A percentile compares a stretch with the other conserved stretches of the same genome.
Conservation (phyloP, 2,888 invertebrate genomes). For the Lysandra bellargus region DNA sequence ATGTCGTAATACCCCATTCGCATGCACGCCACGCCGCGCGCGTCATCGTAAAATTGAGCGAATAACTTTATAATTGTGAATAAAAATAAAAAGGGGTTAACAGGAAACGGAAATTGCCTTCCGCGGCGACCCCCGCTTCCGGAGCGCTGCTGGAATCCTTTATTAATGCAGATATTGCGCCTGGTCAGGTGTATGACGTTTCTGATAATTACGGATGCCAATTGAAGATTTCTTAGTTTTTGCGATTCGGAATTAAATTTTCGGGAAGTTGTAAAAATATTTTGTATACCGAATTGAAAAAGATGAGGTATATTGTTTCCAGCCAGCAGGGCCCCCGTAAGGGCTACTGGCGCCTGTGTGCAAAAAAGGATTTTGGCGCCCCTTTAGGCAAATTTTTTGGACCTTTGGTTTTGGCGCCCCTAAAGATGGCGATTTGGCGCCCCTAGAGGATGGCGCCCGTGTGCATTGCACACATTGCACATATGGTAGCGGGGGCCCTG, state of each 20-base stretch:
- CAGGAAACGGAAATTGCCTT: slow-evolving; percentile 75
- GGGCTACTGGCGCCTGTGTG: no score
- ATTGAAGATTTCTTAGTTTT: background rate
- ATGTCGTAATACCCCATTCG: slow-evolving; percentile 49
- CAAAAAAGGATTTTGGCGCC: no score
- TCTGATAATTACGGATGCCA: background rate
- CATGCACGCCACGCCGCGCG: slow-evolving; percentile 54
- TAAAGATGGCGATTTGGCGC: no score
- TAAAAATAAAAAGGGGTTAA: slow-evolving; percentile 72
- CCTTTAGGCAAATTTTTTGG: no score
- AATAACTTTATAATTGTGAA: slow-evolving; percentile 71
- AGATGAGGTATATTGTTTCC: no score
- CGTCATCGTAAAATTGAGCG: slow-evolving; percentile 65
- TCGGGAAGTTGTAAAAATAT: no score
- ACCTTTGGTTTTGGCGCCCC: no score
- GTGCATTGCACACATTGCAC: no score
- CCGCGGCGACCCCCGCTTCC: slow-evolving; percentile 68
- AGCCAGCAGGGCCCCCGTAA: no score
- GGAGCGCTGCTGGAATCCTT: slow-evolving; percentile 40
- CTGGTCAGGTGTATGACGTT: slow-evolving; percentile 35
- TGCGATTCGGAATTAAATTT: background rate
- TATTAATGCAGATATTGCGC: slow-evolving; percentile 36
- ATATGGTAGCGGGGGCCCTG: no score
- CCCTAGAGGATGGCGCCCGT: no score
- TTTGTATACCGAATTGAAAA: no score